Base-by-base conservation (phyloP, 2,797 vertebrate genomes). In the Dipus sagitta region DNA sequence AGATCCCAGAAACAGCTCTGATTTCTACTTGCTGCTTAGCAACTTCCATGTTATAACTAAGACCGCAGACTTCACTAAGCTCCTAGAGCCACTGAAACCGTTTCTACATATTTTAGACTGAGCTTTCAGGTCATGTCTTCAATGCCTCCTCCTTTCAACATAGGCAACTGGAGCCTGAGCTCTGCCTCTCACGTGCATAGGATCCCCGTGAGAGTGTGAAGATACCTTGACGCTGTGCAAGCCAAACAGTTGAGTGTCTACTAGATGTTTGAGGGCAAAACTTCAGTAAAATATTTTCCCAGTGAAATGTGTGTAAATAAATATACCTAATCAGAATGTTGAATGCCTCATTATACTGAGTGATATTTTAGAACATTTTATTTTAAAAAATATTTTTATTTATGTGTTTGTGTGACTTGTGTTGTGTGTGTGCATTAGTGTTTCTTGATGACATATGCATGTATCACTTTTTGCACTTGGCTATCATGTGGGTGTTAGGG, bases 331-430 rank as follows among this genome's bases (percentile, higher is more conserved):
- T 86, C 38, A 91, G 21, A 83, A 79, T 86, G 58, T 52, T 91
- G 13, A 1, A 2, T 92, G 13, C 32, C 24, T 86, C 54, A 64
- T 70, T 84, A 70, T 68, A 72, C 21, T 15, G 3, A 80, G 6
- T 47, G 14, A 83, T 67, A 17, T 74, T 93, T 88, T 30, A 87
- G 60, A 86, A 93, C 34, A 11, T 38, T 88, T 91, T 79, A 58
- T 58, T 58, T 58, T 54, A 54, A 54, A 17, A 58, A 58, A 58
- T 58, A 58, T 58, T 58, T 58, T 58, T 58, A 58, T 58, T 58
- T 58, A 58, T 17, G 54, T 2, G 15, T 58, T 58, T 58, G 54
- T 17, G 54, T 14, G 17, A 17, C 15, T 14, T 58, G 54, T 58
- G 54, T 17, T 58, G 12, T 17, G 54, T 15, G 14, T 58, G 54